Evolutionary conservation across 2,113 vertebrate genomes (phyloP).

Genomic region (Telmatochromis sp.): DNA sequence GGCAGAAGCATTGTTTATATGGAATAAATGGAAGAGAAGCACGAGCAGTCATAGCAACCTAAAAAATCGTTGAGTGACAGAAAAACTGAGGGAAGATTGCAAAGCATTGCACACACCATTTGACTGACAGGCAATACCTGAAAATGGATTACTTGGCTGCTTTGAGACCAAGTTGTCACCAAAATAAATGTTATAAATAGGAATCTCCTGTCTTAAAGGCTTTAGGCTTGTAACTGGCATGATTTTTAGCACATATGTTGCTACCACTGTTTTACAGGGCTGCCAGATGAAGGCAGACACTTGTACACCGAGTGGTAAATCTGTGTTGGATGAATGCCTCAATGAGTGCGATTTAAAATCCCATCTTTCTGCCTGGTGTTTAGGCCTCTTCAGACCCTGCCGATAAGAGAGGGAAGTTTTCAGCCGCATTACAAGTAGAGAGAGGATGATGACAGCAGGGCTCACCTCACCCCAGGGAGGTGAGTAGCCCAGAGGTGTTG

Average conservation of each 20-base stretch:
- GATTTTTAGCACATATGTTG: background rate
- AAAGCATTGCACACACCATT: background rate
- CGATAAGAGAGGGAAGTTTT: constrained; percentile 6
- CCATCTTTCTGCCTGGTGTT: background rate
- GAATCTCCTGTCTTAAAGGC: background rate
- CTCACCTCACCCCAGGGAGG: constrained; percentile 2
- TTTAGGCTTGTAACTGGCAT: background rate
- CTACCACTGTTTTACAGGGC: background rate
- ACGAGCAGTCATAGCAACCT: background rate
- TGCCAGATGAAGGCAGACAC: background rate
- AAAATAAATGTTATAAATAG: background rate
- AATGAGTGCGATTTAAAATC: background rate
- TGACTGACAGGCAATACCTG: background rate
- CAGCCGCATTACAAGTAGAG: background rate
- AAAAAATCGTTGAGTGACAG: background rate
- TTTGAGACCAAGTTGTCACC: background rate
- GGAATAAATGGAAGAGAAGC: background rate
- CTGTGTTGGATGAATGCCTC: background rate
- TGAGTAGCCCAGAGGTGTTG: constrained; percentile 19
- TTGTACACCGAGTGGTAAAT: background rate
- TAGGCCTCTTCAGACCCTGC: background rate
- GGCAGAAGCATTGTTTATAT: background rate
- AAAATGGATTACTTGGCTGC: background rate
- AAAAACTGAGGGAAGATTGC: background rate
- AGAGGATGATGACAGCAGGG: constrained; percentile 11